Evolutionary conservation across 1,140 invertebrate genomes (phyloP).

Genomic region (Habropoda laboriosa): DNA sequence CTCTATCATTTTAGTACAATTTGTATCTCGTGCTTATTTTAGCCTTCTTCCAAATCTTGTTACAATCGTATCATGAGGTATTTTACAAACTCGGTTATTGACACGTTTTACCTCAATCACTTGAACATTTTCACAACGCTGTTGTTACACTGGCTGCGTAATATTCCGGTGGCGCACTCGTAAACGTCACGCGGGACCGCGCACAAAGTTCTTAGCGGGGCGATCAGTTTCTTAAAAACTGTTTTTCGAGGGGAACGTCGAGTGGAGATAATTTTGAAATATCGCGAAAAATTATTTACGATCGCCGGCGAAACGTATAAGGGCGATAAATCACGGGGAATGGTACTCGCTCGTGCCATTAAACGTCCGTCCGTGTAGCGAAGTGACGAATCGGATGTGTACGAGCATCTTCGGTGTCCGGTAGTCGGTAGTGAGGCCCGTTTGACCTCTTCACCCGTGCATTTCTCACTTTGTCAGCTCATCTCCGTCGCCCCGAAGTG

Average conservation of each 20-base stretch:
- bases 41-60: too few species aligned
- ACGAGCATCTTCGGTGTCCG: slow-evolving; percentile 31
- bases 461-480: slow-evolving; percentile 71
- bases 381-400: slow-evolving; percentile 43
- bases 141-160: neutral
- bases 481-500: slow-evolving; percentile 55
- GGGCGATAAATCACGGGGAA: slow-evolving; percentile 35
- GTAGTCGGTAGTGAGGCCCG: slow-evolving; percentile 51
- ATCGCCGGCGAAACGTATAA: slow-evolving; percentile 13
- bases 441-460: slow-evolving; percentile 53
- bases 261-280: slow-evolving; percentile 10
- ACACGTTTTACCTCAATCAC: too few species aligned
- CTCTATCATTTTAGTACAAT: too few species aligned
- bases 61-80: too few species aligned
- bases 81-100: too few species aligned
- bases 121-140: too few species aligned
- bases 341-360: slow-evolving; percentile 26
- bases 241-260: neutral
- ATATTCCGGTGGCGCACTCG: neutral
- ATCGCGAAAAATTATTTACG: slow-evolving; percentile 45
- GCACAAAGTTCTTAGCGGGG: neutral
- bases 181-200: neutral
- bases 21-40: too few species aligned
- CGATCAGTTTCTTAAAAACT: neutral
- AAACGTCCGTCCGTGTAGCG: slow-evolving; percentile 29